phyloP scores from a whole-genome alignment of 1,140 invertebrate species.

The Pseudomyrmex pallidus region DNA sequence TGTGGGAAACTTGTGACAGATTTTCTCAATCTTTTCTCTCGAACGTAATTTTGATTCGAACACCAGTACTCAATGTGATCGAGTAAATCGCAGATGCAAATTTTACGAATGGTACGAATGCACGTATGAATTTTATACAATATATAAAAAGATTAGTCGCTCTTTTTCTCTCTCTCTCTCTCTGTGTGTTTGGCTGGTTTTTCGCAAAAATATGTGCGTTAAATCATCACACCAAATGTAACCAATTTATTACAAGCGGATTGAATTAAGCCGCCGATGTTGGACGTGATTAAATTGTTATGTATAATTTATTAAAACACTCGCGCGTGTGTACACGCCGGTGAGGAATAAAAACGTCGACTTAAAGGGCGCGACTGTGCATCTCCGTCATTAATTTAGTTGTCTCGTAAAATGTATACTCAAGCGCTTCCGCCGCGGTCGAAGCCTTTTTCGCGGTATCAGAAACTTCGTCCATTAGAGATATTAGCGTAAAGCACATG shows the following conservation, averaged over 20 bases:
- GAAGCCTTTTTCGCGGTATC: slow-evolving; percentile 38
- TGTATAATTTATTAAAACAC: too few species aligned
- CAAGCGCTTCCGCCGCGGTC: background rate
- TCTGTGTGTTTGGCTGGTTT: too few species aligned
- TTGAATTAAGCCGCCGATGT: slow-evolving; percentile 24
- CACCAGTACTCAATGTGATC: too few species aligned
- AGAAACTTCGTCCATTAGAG: slow-evolving; percentile 49
- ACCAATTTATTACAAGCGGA: slow-evolving; percentile 31
- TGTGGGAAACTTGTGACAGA: too few species aligned
- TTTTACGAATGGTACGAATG: background rate
- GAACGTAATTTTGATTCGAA: too few species aligned
- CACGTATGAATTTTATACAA: too few species aligned
- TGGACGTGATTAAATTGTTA: slow-evolving; percentile 13
- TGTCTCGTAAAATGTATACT: slow-evolving; percentile 6
- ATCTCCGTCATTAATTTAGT: slow-evolving; percentile 20
- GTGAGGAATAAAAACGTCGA: too few species aligned
- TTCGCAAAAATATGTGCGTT: background rate
- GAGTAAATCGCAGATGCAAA: background rate
- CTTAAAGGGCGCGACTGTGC: background rate
- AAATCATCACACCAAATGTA: background rate
- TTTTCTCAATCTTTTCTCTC: too few species aligned
- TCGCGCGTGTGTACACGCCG: too few species aligned
- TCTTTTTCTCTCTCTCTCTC: too few species aligned
- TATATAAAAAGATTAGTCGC: too few species aligned
- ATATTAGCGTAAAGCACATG: slow-evolving; percentile 40